Evolutionary conservation across 2,113 vertebrate genomes (phyloP), one percentile per base, ranked within the genome.

Genomic region (Quiscalus mexicanus): DNA sequence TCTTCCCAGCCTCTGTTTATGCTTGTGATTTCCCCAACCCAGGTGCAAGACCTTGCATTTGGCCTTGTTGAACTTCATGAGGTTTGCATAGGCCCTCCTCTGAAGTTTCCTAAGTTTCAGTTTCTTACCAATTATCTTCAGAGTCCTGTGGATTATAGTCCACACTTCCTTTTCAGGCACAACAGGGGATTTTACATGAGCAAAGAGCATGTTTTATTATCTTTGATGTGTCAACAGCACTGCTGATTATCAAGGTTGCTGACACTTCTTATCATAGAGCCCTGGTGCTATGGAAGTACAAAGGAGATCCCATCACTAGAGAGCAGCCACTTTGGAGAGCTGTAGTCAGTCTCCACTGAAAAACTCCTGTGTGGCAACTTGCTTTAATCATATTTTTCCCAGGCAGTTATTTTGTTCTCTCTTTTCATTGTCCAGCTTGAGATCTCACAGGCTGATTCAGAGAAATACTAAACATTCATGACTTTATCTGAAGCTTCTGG

Each of bases 191-290:
- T 92, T 90, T 55, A 74, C 19, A n/a, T 3, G 3, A 86, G 59
- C 52, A 84, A 84, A 95, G 88, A 86, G 35, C 68, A 87, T 19
- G 23, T 41, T 92, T 88, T 63, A 63, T 28, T 81, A 78, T 89
- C 79, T 92, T 33, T 42, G 39, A 84, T 89, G 30, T 89, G 49
- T 89, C 77, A 75, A 64, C 67, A 91, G 47, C 69, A 35, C 33
- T 75, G 47, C 60, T 78, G 64, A 47, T 94, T 94, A 89, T 60
- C 84, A 78, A 84, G 27, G 73, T 49, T 91, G 87, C 6, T 91
- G 70, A 95, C n/a, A 45, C 37, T 84, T 95, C 64, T 97, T 93
- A 91, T 68, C 78, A 7, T 17, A 93, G 83, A 90, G 62, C 45
- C 17, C 41, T 64, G 44, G 22, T 84, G 84, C 56, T 9, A 1